These are phyloP conservation scores for Pyrochroa serraticornis DNA, from an alignment of 2,888 invertebrate species.

Conservation along the genomic window DNA sequence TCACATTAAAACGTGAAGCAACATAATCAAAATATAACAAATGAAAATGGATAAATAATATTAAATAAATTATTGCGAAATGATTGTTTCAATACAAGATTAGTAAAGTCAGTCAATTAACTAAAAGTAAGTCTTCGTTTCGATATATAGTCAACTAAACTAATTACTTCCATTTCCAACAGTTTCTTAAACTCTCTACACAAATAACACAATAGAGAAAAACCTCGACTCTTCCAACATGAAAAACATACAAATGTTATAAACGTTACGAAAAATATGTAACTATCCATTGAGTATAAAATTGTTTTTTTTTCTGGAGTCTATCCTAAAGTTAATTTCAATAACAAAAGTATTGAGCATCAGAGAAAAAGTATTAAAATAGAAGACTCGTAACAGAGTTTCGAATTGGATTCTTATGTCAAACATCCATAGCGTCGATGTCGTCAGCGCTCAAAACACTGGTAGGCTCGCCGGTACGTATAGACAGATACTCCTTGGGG, in stretches of 20 bases:
- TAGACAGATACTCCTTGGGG: constrained; percentile 54
- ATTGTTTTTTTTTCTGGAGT: constrained; percentile 9
- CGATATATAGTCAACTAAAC: constrained; percentile 13
- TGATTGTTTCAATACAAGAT: constrained; percentile 11
- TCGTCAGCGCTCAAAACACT: constrained; percentile 46
- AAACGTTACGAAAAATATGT: constrained; percentile 25
- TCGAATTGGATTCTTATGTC: constrained; percentile 26
- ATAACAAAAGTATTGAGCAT: constrained; percentile 18
- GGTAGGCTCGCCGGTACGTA: constrained; percentile 47
- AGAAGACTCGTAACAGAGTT: not conserved
- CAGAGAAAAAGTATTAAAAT: constrained; percentile 5
- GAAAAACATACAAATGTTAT: constrained; percentile 11
- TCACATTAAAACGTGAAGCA: too few relatives aligned
- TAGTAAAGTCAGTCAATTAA: constrained; percentile 24
- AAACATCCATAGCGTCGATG: constrained; percentile 40
- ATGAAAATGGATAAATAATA: constrained; percentile 18
- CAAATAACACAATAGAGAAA: constrained; percentile 23
- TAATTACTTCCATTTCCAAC: constrained; percentile 2
- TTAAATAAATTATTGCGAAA: constrained; percentile 12
- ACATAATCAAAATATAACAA: too few relatives aligned
- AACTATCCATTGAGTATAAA: constrained; percentile 27
- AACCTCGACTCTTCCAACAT: constrained; percentile 6
- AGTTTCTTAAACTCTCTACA: constrained; percentile 18
- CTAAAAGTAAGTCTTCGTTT: constrained; percentile 20
- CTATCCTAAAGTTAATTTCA: constrained; percentile 20